phyloP scores from a whole-genome alignment of 2,797 vertebrate genomes.

The Alfaro cultratus region DNA sequence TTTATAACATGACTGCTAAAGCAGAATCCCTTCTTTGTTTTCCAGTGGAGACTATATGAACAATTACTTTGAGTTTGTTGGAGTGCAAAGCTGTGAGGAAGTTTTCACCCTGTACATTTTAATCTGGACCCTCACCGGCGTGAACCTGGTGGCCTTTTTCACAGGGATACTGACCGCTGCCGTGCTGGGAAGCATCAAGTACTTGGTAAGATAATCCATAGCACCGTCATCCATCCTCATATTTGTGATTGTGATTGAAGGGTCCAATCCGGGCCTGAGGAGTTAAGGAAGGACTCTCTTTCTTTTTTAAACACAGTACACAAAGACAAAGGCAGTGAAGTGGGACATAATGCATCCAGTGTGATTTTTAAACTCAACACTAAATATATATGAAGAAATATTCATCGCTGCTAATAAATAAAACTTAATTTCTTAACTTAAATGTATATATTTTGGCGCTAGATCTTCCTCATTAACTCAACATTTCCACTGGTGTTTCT shows the following conservation, averaged over 20 bases:
- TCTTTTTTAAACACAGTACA: not conserved
- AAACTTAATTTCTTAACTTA: not conserved
- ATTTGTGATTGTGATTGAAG: not conserved
- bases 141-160: constrained; percentile 78
- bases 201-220: constrained; percentile 61
- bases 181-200: constrained; percentile 77
- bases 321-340: not conserved
- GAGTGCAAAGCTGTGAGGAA: constrained; percentile 78
- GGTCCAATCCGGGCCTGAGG: not conserved
- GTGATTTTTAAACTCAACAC: not conserved
- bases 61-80: constrained; percentile 81
- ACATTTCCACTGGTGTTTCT: not conserved
- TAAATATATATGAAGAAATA: not conserved
- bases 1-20: constrained; percentile 1
- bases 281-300: not conserved
- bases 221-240: too few species aligned
- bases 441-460: not conserved
- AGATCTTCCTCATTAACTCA: too few species aligned
- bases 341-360: not conserved
- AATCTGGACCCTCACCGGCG: constrained; percentile 70
- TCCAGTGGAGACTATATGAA: constrained; percentile 78
- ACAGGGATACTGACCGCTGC: constrained; percentile 74
- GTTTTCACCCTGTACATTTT: constrained; percentile 73
- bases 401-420: not conserved
- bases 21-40: constrained; percentile 16